A percentile compares a stretch with the other conserved stretches of the same genome.
phyloP scores from a whole-genome alignment of 2,888 invertebrate species.

The Neoascia interrupta region DNA sequence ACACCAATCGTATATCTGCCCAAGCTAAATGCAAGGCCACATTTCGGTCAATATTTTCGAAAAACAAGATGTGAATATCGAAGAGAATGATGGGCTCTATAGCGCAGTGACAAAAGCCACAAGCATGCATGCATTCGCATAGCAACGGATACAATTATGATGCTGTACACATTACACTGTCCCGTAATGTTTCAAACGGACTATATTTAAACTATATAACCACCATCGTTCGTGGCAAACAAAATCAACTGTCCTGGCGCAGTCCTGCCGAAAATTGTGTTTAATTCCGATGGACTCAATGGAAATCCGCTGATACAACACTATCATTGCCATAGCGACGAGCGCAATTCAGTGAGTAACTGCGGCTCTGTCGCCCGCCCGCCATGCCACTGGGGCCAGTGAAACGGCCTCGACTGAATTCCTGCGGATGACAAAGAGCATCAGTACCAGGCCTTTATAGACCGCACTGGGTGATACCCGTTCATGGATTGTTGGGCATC shows the following conservation, averaged over 20 bases:
- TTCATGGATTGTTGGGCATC: conserved; percentile 45
- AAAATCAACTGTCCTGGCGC: too few relatives aligned
- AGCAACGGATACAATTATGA: neutral
- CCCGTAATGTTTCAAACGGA: neutral
- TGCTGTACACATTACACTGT: neutral
- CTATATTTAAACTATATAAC: too few relatives aligned
- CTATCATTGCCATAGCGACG: conserved; percentile 5
- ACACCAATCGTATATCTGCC: neutral
- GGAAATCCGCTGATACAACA: conserved; percentile 15
- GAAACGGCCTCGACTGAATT: conserved; percentile 17
- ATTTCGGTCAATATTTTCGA: neutral
- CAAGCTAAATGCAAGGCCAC: neutral
- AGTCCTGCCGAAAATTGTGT: conserved; percentile 12
- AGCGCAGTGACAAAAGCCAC: neutral
- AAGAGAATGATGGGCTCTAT: neutral
- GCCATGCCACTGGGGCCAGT: neutral
- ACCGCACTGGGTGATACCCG: conserved; percentile 4
- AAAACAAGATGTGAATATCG: neutral
- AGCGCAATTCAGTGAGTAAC: conserved; percentile 10
- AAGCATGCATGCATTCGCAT: neutral
- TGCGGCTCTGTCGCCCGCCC: neutral
- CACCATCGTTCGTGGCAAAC: too few relatives aligned
- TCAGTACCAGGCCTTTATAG: neutral
- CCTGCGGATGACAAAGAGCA: conserved; percentile 23
- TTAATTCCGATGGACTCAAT: conserved; percentile 4